Evolutionary conservation across 1,140 invertebrate genomes (phyloP), one percentile per base, ranked within the genome.

Genomic region (Drosophila parabipectinata): DNA sequence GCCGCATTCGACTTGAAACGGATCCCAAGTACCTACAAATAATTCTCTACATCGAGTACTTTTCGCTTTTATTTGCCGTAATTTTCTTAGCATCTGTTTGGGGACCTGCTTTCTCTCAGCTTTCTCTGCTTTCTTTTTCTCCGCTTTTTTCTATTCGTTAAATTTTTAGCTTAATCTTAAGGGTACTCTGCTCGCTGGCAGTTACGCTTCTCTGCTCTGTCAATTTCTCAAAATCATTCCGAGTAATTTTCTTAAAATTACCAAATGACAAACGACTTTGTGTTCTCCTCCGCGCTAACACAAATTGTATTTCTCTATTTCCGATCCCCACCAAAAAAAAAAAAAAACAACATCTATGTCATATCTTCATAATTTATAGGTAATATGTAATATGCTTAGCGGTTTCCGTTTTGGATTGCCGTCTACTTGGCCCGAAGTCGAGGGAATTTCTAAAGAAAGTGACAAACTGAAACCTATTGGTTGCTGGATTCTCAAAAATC

Each of bases 31-130:
- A 66, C 60, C 54, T 75, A 75, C 48, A 74, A 67, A 74, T 75
- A 82, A 69, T 82, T 78, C 32, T 78, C 79, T 82, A 82, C 53
- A 60, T 81, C 54, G 66, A 80, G 78, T 80, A 74, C 69, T 55
- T 18, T 44, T 44, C 41, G 14, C n/a, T 5, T 48, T 69, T 37
- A 44, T 58, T 44, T 26, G 15, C n/a, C 32, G 51, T 51, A 10
- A 28, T 53, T 60, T 54, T 34, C 14, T 26, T 54, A 28, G 28
- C 15, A 68, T 64, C 30, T 61, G 34, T 12, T 59, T 34, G 12
- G 47, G 72, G 44, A 45, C 30, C 28, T 14, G 34, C n/a, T 30
- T 30, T 47, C 21, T 15, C 18, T n/a, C 18, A 18, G n/a, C 45
- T 26, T 26, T 64, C 45, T 44, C 48, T 32, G 24, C 39, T 48